These are phyloP conservation scores for Macrosoma leucophasiata DNA, from an alignment of 2,888 invertebrate species.

Conservation along the genomic window DNA sequence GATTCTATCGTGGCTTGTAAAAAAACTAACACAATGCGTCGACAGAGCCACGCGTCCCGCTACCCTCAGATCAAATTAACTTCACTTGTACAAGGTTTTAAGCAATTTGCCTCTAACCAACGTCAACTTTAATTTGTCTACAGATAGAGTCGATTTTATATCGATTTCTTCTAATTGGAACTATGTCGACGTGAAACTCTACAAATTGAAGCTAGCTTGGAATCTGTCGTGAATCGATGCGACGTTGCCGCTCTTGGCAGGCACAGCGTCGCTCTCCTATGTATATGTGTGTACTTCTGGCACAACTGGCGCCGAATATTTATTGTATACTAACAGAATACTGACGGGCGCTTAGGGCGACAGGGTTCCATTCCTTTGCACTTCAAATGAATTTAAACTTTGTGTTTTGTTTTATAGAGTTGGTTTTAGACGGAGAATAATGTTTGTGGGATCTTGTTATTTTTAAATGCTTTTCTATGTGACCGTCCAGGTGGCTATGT, in stretches of 20 bases:
- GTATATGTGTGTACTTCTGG: conserved; percentile 70
- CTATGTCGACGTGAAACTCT: conserved; percentile 37
- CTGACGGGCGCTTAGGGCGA: conserved; percentile 61
- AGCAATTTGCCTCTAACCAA: conserved; percentile 7
- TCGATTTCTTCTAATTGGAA: conserved; percentile 29
- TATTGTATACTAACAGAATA: conserved; percentile 75
- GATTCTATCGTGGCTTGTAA: conserved; percentile 64
- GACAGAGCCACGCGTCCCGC: conserved; percentile 62
- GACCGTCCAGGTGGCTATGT: conserved; percentile 74
- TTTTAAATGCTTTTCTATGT: conserved; percentile 61
- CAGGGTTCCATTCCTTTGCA: conserved; percentile 49
- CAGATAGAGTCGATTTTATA: conserved; percentile 25
- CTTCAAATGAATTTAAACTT: conserved; percentile 36
- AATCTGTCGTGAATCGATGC: conserved; percentile 57
- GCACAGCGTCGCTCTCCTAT: conserved; percentile 61
- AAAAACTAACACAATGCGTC: conserved; percentile 68
- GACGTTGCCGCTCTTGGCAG: conserved; percentile 67
- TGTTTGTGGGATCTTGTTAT: conserved; percentile 39
- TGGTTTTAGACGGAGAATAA: conserved; percentile 29
- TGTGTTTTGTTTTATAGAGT: conserved; percentile 40
- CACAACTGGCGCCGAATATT: conserved; percentile 76
- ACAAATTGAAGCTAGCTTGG: conserved; percentile 58
- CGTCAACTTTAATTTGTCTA: conserved; percentile 21
- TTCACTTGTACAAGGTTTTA: conserved; percentile 38
- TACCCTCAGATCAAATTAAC: conserved; percentile 50